Evolutionary conservation across 2,113 vertebrate species (phyloP).

Genomic region (Climacteris rufus): DNA sequence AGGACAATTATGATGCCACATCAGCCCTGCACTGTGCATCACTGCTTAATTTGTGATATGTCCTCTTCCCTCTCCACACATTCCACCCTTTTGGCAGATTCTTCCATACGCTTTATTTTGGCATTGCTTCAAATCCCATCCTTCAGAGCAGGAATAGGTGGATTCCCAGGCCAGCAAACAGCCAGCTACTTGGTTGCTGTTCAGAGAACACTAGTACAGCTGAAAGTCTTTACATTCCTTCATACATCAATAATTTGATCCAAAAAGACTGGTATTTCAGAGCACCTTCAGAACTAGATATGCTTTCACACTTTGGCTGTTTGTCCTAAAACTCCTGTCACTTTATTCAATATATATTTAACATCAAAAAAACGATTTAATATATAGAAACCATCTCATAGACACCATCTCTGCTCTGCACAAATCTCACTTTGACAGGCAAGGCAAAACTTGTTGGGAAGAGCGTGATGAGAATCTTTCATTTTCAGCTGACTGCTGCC

Average conservation of each 20-base stretch:
- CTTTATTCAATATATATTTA: neutral
- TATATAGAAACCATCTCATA: neutral
- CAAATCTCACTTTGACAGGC: neutral
- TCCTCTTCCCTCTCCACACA: neutral
- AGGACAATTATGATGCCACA: neutral
- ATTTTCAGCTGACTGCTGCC: neutral
- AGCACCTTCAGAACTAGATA: neutral
- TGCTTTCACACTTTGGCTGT: neutral
- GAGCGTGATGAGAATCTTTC: neutral
- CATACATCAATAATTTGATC: neutral
- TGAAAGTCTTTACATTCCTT: neutral
- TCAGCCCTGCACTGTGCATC: rapidly evolving
- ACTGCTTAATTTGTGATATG: neutral
- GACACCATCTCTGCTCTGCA: neutral
- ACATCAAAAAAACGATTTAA: neutral
- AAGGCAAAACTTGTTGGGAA: neutral
- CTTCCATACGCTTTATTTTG: neutral
- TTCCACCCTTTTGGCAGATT: neutral
- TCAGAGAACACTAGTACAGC: neutral
- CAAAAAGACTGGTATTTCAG: neutral
- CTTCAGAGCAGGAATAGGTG: neutral
- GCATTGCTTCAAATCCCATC: neutral
- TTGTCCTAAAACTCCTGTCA: neutral
- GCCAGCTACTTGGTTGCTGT: neutral
- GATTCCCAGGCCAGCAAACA: neutral